phyloP scores from a whole-genome alignment of 2,888 invertebrate genomes.

The Deilephila porcellus region DNA sequence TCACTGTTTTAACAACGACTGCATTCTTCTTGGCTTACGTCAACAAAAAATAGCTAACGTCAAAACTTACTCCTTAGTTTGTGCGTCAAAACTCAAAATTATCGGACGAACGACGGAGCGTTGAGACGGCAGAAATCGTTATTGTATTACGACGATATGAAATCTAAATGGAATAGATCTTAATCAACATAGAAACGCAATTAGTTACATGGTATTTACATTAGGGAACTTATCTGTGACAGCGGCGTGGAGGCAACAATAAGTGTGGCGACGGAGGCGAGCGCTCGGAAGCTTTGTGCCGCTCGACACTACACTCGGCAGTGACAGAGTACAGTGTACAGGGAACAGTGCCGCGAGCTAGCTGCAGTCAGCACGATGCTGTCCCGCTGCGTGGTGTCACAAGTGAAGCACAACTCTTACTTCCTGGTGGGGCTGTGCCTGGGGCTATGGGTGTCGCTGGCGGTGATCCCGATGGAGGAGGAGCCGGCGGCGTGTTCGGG shows the following conservation, averaged over 20 bases:
- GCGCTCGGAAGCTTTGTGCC: background rate
- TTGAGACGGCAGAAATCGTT: no score
- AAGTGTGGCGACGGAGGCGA: background rate
- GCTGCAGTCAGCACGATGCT: conserved; percentile 55
- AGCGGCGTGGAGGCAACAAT: background rate
- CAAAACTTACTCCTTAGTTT: no score
- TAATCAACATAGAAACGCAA: conserved; percentile 13
- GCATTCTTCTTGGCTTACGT: background rate
- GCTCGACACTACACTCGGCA: background rate
- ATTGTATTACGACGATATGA: background rate
- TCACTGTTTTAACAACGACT: background rate
- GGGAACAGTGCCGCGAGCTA: background rate
- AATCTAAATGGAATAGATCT: conserved; percentile 22
- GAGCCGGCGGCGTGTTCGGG: conserved; percentile 50
- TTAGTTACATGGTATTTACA: conserved; percentile 18
- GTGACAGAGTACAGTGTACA: background rate
- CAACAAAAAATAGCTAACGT: background rate
- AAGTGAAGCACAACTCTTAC: conserved; percentile 84
- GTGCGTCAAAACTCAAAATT: no score
- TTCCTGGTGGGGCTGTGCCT: conserved; percentile 83
- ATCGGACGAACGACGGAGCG: no score
- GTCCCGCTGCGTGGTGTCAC: conserved; percentile 76
- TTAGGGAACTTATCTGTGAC: background rate
- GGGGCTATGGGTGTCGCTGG: conserved; percentile 83
- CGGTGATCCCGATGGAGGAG: conserved; percentile 77